Evolutionary conservation across 2,797 vertebrate genomes (phyloP).

Genomic region (Neopelma chrysocephalum): DNA sequence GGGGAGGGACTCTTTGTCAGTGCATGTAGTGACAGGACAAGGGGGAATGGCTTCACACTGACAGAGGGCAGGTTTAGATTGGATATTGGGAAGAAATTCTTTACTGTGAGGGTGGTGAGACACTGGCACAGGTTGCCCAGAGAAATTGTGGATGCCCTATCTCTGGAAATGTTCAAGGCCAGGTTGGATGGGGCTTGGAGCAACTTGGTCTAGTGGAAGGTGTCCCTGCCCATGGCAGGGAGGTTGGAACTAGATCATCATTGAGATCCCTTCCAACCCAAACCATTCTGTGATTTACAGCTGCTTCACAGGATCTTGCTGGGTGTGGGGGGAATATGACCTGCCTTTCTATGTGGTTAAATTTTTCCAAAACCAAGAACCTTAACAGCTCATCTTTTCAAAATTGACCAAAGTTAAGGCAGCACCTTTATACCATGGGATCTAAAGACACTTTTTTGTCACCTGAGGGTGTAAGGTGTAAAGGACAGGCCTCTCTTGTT

Average conservation of each 20-base stretch:
- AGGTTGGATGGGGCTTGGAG: background rate
- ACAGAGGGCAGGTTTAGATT: background rate
- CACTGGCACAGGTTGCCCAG: background rate
- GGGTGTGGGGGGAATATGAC: background rate
- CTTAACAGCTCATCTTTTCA: background rate
- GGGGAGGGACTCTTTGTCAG: background rate
- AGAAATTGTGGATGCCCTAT: background rate
- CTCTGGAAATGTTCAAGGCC: background rate
- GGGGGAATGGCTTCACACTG: background rate
- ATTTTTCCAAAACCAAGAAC: background rate
- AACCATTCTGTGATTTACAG: background rate
- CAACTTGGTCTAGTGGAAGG: background rate
- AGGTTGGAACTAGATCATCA: background rate
- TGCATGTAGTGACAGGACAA: background rate
- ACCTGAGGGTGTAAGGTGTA: background rate
- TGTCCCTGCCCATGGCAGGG: background rate
- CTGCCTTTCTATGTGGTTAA: background rate
- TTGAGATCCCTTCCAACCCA: background rate
- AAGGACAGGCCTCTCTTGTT: background rate
- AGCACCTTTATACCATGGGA: background rate
- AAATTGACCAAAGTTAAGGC: background rate
- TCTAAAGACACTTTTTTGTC: background rate
- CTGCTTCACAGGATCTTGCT: background rate
- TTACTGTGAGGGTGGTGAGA: background rate
- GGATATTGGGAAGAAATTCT: background rate